phyloP scores from a whole-genome alignment of 2,113 vertebrate genomes.

The Paralichthys olivaceus region DNA sequence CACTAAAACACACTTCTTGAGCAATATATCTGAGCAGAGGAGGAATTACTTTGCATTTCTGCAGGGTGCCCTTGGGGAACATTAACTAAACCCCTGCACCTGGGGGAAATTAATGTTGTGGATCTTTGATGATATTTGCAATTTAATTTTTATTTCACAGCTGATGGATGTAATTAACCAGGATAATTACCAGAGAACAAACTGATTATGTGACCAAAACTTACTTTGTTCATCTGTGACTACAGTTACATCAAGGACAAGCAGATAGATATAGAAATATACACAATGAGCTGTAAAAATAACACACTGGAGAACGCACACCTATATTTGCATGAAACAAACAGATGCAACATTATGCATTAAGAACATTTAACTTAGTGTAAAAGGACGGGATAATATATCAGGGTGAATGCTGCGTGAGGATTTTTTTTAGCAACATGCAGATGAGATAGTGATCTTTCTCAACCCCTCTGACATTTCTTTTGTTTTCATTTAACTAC shows the following conservation, averaged over 20 bases:
- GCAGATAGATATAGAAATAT: background rate
- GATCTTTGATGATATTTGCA: slow-evolving; percentile 70
- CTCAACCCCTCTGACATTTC: background rate
- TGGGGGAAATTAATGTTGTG: slow-evolving; percentile 67
- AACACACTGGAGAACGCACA: background rate
- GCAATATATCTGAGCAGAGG: slow-evolving; percentile 28
- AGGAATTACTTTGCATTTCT: slow-evolving; percentile 49
- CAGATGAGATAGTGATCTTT: background rate
- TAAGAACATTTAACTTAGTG: background rate
- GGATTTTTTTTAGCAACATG: background rate
- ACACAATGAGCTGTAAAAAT: slow-evolving; percentile 12
- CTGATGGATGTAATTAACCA: slow-evolving; percentile 68
- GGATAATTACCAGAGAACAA: slow-evolving; percentile 65
- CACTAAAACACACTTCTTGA: slow-evolving; percentile 19
- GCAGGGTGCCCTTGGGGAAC: slow-evolving; percentile 53
- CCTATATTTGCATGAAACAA: slow-evolving; percentile 3
- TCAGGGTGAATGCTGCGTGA: background rate
- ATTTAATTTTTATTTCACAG: slow-evolving; percentile 68
- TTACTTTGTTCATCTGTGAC: slow-evolving; percentile 49
- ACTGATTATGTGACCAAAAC: slow-evolving; percentile 58
- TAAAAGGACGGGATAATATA: background rate
- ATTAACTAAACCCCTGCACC: slow-evolving; percentile 63
- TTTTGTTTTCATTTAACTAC: background rate
- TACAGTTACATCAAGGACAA: slow-evolving; percentile 43
- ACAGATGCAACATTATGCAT: background rate